Percentiles rank a stretch among this genome's conserved stretches.
Conservation (phyloP, 2,113 vertebrate genomes). For the Heterotilapia buettikoferi region DNA sequence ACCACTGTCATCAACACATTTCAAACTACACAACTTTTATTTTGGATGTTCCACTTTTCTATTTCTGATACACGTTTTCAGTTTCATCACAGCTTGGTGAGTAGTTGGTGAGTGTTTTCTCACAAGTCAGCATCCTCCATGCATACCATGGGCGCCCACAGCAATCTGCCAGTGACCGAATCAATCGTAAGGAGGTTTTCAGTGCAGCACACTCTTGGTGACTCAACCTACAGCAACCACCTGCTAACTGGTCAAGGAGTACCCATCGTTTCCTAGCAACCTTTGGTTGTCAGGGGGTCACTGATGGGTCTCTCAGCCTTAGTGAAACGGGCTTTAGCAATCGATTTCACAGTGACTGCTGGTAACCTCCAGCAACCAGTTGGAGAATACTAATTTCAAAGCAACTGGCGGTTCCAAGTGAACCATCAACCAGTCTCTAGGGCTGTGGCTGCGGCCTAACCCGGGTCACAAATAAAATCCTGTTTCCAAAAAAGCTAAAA, state of each 20-base stretch:
- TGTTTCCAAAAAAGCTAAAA: background rate
- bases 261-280: background rate
- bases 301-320: background rate
- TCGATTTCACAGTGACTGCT: background rate
- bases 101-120: background rate
- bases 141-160: background rate
- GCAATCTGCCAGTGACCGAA: background rate
- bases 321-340: background rate
- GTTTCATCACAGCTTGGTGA: background rate
- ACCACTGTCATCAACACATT: background rate
- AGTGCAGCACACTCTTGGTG: background rate
- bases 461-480: background rate
- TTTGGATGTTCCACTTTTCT: background rate
- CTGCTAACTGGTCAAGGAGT: background rate
- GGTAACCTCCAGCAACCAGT: background rate
- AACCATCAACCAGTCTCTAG: background rate
- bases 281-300: background rate
- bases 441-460: background rate
- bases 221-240: background rate
- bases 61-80: background rate
- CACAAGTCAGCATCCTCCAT: background rate
- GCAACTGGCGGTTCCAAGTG: background rate
- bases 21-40: background rate
- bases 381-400: background rate
- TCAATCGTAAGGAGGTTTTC: background rate